Conservation (phyloP, 2,113 vertebrate genomes). For the Megatriorchis doriae region DNA sequence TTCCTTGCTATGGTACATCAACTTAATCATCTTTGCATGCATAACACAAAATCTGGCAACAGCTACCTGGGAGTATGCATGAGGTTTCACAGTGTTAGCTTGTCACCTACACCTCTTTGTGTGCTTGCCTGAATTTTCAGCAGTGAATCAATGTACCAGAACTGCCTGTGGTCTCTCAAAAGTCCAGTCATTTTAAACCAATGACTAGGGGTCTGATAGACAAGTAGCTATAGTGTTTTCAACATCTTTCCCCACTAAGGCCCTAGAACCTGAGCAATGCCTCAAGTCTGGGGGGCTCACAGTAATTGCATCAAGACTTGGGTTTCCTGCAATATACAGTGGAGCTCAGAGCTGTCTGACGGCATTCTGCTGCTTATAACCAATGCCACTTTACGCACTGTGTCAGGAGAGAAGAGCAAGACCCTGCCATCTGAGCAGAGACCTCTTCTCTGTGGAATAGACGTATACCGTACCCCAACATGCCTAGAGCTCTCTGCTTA, state of each 20-base stretch:
- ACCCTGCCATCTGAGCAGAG: neutral
- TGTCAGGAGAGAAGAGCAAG: neutral
- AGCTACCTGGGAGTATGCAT: neutral
- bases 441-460: neutral
- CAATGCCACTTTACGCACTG: neutral
- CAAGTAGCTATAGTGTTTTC: neutral
- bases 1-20: neutral
- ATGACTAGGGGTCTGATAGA: neutral
- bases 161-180: neutral
- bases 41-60: neutral
- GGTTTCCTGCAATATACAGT: neutral
- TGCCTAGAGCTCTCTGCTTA: neutral
- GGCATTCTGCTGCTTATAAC: neutral
- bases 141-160: neutral
- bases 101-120: neutral
- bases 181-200: neutral
- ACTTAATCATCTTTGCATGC: neutral
- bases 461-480: neutral
- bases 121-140: neutral
- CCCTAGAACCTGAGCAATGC: neutral
- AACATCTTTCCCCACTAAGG: neutral
- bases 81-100: neutral
- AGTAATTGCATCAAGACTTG: neutral
- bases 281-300: neutral
- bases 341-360: neutral